Conservation (phyloP, 2,888 invertebrate species). For the Homarus gammarus region DNA sequence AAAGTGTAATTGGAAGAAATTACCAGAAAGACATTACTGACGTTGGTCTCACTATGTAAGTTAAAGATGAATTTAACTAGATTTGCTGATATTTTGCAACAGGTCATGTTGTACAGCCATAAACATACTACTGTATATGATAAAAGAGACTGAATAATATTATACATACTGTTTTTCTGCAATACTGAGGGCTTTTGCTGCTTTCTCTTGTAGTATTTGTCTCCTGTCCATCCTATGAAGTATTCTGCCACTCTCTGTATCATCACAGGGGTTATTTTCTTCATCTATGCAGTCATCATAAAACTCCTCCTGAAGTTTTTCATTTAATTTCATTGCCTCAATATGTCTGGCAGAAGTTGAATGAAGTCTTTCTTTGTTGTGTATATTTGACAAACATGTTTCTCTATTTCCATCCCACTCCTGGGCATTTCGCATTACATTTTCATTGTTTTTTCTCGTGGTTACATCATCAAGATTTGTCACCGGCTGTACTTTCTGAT, state of each 20-base stretch:
- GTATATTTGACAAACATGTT: not conserved
- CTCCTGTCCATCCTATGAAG: not conserved
- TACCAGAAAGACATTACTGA: too few relatives aligned
- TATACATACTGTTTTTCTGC: slow-evolving; percentile 20
- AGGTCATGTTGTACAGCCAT: too few relatives aligned
- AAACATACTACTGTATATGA: too few relatives aligned
- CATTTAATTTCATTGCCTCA: not conserved
- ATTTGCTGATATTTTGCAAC: too few relatives aligned
- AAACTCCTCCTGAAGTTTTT: not conserved
- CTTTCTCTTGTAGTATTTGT: not conserved
- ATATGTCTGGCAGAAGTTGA: not conserved
- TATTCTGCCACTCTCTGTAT: not conserved
- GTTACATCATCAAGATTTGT: not conserved
- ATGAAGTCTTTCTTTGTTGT: not conserved
- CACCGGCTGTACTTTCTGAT: not conserved
- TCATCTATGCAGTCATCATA: not conserved
- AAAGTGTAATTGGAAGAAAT: too few relatives aligned
- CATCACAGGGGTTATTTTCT: not conserved
- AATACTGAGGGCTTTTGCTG: not conserved
- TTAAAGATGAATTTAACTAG: too few relatives aligned
- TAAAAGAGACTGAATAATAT: not conserved
- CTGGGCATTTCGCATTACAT: not conserved
- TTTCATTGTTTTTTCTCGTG: not conserved
- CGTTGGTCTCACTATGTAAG: too few relatives aligned
- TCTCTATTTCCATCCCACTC: not conserved